Evolutionary conservation across 2,797 vertebrate species (phyloP).

Genomic region (Cynopterus sphinx): DNA sequence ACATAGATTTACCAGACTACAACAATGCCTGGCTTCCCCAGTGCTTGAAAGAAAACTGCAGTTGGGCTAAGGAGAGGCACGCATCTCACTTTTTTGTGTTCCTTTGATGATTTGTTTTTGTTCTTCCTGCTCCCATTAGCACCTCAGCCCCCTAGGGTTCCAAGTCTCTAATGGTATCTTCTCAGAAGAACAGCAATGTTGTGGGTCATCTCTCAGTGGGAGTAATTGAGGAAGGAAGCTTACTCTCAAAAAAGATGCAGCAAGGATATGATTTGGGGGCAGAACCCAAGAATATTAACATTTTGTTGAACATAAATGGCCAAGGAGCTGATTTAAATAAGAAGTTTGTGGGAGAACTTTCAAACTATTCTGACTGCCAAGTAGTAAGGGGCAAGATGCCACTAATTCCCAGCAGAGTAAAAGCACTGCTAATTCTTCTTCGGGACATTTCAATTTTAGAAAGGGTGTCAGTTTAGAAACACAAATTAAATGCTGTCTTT

Average conservation of each 20-base stretch:
- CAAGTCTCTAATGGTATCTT: neutral
- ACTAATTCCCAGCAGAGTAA: neutral
- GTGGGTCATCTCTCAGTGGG: neutral
- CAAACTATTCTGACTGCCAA: neutral
- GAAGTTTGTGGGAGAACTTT: neutral
- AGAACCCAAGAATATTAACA: neutral
- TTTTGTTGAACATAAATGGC: neutral
- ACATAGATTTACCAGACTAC: neutral
- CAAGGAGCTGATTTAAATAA: neutral
- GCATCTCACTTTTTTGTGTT: neutral
- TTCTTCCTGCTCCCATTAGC: neutral
- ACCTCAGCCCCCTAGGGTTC: neutral
- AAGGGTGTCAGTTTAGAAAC: neutral
- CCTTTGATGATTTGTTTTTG: neutral
- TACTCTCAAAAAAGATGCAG: neutral
- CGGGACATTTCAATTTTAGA: neutral
- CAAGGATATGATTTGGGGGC: neutral
- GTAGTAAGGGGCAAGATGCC: neutral
- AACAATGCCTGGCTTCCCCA: neutral
- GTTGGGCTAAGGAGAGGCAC: neutral
- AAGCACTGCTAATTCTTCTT: neutral
- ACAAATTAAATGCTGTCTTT: neutral
- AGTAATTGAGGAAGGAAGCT: neutral
- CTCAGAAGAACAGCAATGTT: no score
- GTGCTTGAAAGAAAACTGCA: neutral